Conservation (phyloP, 2,888 invertebrate species). For the Perdita meconis region DNA sequence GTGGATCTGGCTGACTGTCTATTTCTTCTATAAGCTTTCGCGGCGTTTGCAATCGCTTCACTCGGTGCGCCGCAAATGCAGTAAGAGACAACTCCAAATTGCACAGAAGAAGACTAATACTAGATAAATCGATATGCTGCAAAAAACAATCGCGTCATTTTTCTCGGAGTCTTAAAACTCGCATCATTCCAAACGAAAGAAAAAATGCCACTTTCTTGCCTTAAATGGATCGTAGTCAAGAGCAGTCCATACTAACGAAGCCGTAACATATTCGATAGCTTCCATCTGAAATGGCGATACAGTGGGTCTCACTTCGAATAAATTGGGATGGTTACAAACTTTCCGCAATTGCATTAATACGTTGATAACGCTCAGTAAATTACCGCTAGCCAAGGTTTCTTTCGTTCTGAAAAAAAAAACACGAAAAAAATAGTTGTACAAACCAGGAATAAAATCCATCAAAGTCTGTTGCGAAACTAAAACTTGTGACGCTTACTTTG, state of each 20-base stretch:
- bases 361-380: constrained; percentile 97
- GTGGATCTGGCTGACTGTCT: constrained; percentile 86
- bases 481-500: constrained; percentile 88
- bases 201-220: constrained; percentile 83
- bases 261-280: constrained; percentile 89
- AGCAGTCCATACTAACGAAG: constrained; percentile 89
- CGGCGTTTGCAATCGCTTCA: constrained; percentile 90
- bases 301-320: constrained; percentile 98
- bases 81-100: constrained; percentile 89
- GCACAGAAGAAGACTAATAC: constrained; percentile 88
- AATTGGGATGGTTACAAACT: constrained; percentile 99
- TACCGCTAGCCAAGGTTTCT: constrained; percentile 96
- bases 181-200: neutral
- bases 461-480: neutral
- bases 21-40: constrained; percentile 89
- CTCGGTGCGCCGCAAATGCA: constrained; percentile 94
- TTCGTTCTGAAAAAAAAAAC: constrained; percentile 89
- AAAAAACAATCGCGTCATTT: constrained; percentile 64
- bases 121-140: constrained; percentile 88
- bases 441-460: too few relatives aligned
- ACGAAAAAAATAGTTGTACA: too few relatives aligned
- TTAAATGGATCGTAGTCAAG: constrained; percentile 90
- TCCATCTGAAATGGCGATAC: constrained; percentile 96
- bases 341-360: constrained; percentile 98
- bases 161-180: neutral